Base-by-base conservation (phyloP, 2,888 invertebrate genomes). In the Tricholauxania praeusta region DNA sequence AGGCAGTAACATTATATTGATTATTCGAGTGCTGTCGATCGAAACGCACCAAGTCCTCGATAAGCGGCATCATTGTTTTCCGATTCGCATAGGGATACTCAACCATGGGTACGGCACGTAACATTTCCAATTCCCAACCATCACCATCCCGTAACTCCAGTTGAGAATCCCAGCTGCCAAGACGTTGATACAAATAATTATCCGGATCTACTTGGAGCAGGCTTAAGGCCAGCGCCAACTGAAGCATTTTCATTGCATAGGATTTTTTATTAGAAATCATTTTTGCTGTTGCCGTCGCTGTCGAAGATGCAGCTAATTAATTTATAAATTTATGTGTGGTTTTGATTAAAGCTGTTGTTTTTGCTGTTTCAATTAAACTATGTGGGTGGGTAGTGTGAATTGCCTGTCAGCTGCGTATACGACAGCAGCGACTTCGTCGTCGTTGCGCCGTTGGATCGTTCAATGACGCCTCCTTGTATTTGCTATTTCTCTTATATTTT, bases 181-280 rank as follows among this genome's bases (percentile, higher is more conserved):
- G 78, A 1, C 90, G 90, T 80, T 91, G 89, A 28, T 82, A 77
- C 67, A 93, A 87, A 82, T 93, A 91, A 32, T 91, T 90, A 78
- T 93, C 92, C 0, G 94, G 93, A 84, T 94, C 92, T 15, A 93
- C 92, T 80, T 94, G 91, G 71, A 96, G 87, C 78, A 96, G 89
- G 86, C 96, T 93, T 81, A 96, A 89, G 79, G 96, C 90, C 85
- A 97, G 86, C 79, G 96, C 93, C 79, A 96, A 88, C 86, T 95
- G 92, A 77, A 96, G 87, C 82, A 96, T 89, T 89, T 95, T 95
- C 85, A 94, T 94, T 67, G 93, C 91, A 82, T 94, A 94, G 63
- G 94, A 88, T 87, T 95, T 95, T 89, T 95, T 95, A 80, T 94
- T 88, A 80, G 93, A 92, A 88, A 95, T 90, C 95, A 95, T 95